phyloP scores from a whole-genome alignment of 2,113 vertebrate genomes.

The Lepus europaeus region DNA sequence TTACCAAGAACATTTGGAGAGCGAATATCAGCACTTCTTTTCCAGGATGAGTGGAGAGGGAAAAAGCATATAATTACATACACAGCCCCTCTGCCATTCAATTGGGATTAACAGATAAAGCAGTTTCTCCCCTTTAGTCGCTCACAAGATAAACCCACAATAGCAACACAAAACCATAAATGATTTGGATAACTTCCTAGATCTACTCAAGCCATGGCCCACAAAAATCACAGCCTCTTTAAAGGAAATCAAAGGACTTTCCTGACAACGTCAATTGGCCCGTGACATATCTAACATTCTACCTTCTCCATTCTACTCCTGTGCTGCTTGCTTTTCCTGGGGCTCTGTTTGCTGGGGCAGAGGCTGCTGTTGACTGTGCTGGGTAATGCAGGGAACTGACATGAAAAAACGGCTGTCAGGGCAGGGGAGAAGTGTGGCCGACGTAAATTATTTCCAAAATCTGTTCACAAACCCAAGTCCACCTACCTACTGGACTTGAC shows the following conservation, averaged over 20 bases:
- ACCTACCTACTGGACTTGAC: background rate
- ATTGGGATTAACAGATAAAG: background rate
- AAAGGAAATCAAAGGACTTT: background rate
- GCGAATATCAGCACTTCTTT: background rate
- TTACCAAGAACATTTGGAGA: constrained; percentile 5
- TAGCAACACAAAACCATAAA: background rate
- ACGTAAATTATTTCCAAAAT: background rate
- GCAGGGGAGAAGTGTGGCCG: background rate
- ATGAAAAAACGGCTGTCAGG: background rate
- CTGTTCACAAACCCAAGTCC: background rate
- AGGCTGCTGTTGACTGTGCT: background rate
- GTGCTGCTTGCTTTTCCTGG: background rate
- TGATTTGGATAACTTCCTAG: background rate
- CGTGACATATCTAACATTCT: background rate
- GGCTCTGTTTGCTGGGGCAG: background rate
- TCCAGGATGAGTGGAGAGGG: background rate
- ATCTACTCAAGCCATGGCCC: background rate
- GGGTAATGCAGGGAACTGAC: background rate
- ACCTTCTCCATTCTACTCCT: background rate
- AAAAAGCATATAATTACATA: background rate
- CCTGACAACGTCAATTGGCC: background rate
- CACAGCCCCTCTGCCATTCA: background rate
- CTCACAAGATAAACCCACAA: background rate
- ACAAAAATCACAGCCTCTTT: constrained; percentile 31
- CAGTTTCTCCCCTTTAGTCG: background rate